Percentiles rank a stretch among this genome's conserved stretches.
Evolutionary conservation across 2,113 vertebrate species (phyloP).

Genomic region (Microtus oregoni): DNA sequence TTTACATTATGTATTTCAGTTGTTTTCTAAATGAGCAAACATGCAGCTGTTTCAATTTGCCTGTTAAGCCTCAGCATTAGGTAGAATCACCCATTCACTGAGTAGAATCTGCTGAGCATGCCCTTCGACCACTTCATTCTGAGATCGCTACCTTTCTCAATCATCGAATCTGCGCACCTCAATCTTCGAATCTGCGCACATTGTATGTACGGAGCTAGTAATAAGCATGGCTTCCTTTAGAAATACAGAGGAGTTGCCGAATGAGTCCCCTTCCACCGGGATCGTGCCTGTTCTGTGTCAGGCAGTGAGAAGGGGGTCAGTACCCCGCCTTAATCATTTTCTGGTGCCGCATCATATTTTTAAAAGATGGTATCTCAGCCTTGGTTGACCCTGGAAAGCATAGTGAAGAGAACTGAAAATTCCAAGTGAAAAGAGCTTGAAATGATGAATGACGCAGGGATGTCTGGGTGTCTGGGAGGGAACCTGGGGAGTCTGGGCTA

Average conservation of each 20-base stretch:
- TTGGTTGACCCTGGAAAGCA: neutral
- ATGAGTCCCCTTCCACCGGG: neutral
- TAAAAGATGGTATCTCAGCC: neutral
- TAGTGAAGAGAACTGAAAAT: neutral
- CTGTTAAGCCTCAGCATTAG: neutral
- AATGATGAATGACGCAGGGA: neutral
- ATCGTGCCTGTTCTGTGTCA: neutral
- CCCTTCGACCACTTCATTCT: neutral
- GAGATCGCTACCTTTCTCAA: neutral
- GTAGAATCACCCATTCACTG: neutral
- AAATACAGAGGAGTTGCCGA: neutral
- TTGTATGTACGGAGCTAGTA: neutral
- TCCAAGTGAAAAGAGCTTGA: neutral
- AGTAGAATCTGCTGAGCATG: neutral
- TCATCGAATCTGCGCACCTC: neutral
- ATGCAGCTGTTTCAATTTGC: neutral
- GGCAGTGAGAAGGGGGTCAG: neutral
- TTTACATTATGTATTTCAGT: neutral
- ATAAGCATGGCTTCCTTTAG: neutral
- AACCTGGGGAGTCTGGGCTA: neutral
- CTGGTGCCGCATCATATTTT: neutral
- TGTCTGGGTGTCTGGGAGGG: neutral
- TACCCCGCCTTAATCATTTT: neutral
- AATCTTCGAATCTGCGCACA: neutral
- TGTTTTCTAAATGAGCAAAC: neutral